Evolutionary conservation across 2,797 vertebrate species (phyloP), one percentile per base, ranked within the genome.

Genomic region (Yasuhikotakia modesta): DNA sequence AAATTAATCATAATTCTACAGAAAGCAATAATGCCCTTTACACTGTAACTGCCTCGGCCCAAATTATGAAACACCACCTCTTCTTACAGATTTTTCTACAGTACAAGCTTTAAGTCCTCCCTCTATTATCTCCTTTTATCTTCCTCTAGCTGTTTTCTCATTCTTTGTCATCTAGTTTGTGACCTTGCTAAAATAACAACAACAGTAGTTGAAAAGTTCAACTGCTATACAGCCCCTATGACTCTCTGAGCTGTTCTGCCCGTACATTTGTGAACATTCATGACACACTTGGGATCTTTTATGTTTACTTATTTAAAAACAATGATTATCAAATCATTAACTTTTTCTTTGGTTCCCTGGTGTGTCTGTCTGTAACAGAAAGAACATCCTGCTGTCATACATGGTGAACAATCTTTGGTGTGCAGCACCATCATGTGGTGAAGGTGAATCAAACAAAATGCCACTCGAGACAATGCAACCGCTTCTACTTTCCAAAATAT

Each of bases 351-450:
- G 57, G 61, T 16, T 73, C 17, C 32, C 24, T 30, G 39, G 8
- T 10, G 7, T 30, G 24, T 43, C 17, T 14, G n/a, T 32, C 6
- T 14, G 30, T 12, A 63, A 60, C 10, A 12, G 3, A 21, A n/a
- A 21, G 35, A 64, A 70, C 21, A 22, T 4, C 1, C 0, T 5
- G n/a, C 0, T 3, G 14, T 60, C 8, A 48, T 35, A 45, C 21
- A 14, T 30, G 27, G 4, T 7, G 53, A 52, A 64, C 53, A 52
- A 70, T 24, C 6, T 67, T 78, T 10, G 30, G 55, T 70, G 70
- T 75, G 45, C 76, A 82, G 58, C 69, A 66, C 87, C 87, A 87
- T 57, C 87, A 83, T 81, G 81, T 85, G 86, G 81, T 50, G 7
- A 70, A 35, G n/a, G 35, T 16, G 14, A 48, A 50, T 24, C 16